A percentile compares a stretch with the other conserved stretches of the same genome.
These are phyloP conservation scores for Lapara coniferarum DNA, from an alignment of 2,888 invertebrate species.

Conservation along the genomic window DNA sequence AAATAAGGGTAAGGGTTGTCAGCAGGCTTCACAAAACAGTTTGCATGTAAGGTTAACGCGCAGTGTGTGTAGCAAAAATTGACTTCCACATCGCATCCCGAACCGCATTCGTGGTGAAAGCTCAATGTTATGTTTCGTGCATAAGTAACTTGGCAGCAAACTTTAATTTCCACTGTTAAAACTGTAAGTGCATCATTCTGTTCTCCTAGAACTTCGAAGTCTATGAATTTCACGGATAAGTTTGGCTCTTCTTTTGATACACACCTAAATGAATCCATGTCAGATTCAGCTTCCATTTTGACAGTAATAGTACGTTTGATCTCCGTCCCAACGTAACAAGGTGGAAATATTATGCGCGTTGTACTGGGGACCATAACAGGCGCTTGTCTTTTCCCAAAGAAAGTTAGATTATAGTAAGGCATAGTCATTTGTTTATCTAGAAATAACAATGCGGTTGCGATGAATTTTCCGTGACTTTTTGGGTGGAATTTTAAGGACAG, in stretches of 20 bases:
- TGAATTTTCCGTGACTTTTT: conserved; percentile 65
- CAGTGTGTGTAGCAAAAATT: conserved; percentile 69
- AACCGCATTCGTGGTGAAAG: conserved; percentile 62
- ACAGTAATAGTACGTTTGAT: conserved; percentile 52
- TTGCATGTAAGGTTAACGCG: conserved; percentile 66
- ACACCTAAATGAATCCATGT: conserved; percentile 56
- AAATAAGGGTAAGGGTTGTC: conserved; percentile 72
- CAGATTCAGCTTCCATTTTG: conserved; percentile 53
- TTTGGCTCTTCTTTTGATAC: conserved; percentile 56
- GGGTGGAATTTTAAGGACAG: conserved; percentile 68
- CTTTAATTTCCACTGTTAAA: conserved; percentile 55
- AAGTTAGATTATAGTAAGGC: conserved; percentile 73
- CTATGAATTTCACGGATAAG: conserved; percentile 52
- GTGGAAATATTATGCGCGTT: conserved; percentile 68
- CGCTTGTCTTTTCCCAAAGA: conserved; percentile 61
- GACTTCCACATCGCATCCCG: conserved; percentile 68
- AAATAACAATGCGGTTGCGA: conserved; percentile 65
- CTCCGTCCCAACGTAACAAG: conserved; percentile 55
- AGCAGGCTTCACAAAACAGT: conserved; percentile 46
- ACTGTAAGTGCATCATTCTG: conserved; percentile 48
- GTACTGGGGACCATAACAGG: conserved; percentile 60
- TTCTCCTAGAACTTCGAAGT: conserved; percentile 41
- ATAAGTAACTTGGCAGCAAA: conserved; percentile 47
- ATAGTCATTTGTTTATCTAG: conserved; percentile 67
- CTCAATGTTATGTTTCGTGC: conserved; percentile 50